Conservation (phyloP, 2,797 vertebrate species). For the Anabacerthia variegaticeps region DNA sequence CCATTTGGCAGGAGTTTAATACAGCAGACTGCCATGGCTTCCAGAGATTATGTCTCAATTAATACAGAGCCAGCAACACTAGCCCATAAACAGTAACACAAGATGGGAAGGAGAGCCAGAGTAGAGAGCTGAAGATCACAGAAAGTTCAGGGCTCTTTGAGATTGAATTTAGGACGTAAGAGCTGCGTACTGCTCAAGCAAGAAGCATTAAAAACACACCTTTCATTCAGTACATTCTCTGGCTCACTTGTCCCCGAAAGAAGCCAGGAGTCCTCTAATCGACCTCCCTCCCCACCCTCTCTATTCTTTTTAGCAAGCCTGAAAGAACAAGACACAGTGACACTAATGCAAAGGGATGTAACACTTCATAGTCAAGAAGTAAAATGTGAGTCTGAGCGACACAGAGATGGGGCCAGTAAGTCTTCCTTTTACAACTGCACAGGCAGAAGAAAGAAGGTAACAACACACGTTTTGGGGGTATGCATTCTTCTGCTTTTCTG, state of each 20-base stretch:
- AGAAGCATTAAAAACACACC: neutral
- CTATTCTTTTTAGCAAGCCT: neutral
- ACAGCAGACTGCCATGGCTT: neutral
- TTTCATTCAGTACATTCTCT: constrained; percentile 36
- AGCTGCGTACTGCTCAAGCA: neutral
- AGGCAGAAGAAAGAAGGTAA: neutral
- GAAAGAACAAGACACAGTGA: neutral
- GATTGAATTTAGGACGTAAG: neutral
- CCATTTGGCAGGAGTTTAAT: neutral
- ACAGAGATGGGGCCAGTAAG: neutral
- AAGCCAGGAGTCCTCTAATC: neutral
- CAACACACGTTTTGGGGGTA: neutral
- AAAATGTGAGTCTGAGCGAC: neutral
- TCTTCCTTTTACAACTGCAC: neutral
- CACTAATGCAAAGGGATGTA: neutral
- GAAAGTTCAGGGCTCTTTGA: neutral
- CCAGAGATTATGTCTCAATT: neutral
- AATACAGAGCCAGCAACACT: neutral
- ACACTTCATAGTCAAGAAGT: neutral
- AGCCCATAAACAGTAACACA: neutral
- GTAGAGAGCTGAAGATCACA: neutral
- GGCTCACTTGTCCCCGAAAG: neutral
- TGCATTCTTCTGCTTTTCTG: neutral
- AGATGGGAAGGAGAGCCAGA: neutral
- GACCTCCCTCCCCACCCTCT: neutral